These are phyloP conservation scores for Stylophora pistillata DNA, from an alignment of 64 coral and sea anemone species.

Conservation along the genomic window DNA sequence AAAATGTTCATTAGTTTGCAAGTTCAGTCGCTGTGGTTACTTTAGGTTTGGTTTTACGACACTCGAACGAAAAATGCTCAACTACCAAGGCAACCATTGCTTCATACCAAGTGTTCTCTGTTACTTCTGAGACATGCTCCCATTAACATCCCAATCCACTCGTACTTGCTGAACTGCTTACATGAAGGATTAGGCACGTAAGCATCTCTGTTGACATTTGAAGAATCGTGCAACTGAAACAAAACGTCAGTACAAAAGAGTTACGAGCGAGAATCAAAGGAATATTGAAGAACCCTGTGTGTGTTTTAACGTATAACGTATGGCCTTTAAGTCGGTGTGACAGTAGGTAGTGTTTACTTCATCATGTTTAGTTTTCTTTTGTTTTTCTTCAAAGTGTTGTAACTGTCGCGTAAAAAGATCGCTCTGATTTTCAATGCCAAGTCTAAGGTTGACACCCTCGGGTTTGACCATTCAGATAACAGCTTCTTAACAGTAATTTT, in stretches of 20 bases:
- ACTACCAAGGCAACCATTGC: neutral
- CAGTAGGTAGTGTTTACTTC: too few species aligned
- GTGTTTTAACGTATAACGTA: too few species aligned
- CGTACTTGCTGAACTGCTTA: slow-evolving; percentile 80
- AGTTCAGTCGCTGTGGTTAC: too few species aligned
- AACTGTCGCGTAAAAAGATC: too few species aligned
- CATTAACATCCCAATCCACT: slow-evolving; percentile 99
- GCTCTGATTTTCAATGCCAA: too few species aligned
- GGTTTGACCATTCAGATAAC: too few species aligned
- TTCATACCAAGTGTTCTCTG: slow-evolving; percentile 84
- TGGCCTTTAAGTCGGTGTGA: too few species aligned
- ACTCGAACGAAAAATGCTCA: neutral
- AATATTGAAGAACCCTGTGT: neutral
- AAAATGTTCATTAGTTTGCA: neutral
- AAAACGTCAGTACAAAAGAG: neutral
- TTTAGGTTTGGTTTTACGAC: too few species aligned
- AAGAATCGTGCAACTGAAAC: slow-evolving; percentile 84
- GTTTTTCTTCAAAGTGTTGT: too few species aligned
- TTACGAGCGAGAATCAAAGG: neutral
- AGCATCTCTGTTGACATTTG: slow-evolving; percentile 95
- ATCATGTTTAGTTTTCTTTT: too few species aligned
- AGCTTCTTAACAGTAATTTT: too few species aligned
- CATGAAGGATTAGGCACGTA: slow-evolving; percentile 94
- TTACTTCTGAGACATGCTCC: slow-evolving; percentile 88
- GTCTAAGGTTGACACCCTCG: too few species aligned